Conservation (phyloP, 2,888 invertebrate species). For the Papilio elwesi region DNA sequence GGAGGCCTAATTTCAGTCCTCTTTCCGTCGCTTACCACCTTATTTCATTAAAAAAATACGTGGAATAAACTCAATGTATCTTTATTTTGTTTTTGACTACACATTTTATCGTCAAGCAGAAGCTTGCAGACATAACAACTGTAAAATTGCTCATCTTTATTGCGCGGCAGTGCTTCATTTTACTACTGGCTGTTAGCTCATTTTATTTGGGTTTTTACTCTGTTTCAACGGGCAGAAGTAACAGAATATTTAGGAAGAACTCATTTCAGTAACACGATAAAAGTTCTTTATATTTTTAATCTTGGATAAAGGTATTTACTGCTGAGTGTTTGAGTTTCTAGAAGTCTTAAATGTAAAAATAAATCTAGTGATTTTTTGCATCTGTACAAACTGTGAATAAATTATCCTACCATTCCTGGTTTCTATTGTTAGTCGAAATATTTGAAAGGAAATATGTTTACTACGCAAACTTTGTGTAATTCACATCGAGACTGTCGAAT, state of each 20-base stretch:
- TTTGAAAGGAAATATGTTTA: background rate
- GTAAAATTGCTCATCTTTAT: slow-evolving; percentile 33
- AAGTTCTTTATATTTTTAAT: slow-evolving; percentile 29
- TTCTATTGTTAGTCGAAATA: background rate
- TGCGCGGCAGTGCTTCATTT: slow-evolving; percentile 33
- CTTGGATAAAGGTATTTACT: slow-evolving; percentile 3
- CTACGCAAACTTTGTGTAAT: background rate
- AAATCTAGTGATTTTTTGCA: background rate
- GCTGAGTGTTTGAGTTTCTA: background rate
- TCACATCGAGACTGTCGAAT: background rate
- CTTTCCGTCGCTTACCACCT: no score
- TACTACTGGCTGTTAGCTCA: slow-evolving; percentile 33
- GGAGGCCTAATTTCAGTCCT: no score
- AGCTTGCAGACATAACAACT: slow-evolving; percentile 31
- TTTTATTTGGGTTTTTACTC: slow-evolving; percentile 33
- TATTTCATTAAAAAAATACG: no score
- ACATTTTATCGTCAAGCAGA: slow-evolving; percentile 31
- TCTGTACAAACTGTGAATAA: background rate
- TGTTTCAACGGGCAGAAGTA: slow-evolving; percentile 35
- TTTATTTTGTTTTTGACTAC: slow-evolving; percentile 23
- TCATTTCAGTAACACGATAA: slow-evolving; percentile 33
- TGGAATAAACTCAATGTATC: background rate
- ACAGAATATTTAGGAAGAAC: slow-evolving; percentile 32
- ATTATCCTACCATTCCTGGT: background rate
- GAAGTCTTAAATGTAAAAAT: background rate